Percentiles rank a stretch among this genome's conserved stretches.
Conservation (phyloP, 2,888 invertebrate species). For the Liodrosophila aerea region DNA sequence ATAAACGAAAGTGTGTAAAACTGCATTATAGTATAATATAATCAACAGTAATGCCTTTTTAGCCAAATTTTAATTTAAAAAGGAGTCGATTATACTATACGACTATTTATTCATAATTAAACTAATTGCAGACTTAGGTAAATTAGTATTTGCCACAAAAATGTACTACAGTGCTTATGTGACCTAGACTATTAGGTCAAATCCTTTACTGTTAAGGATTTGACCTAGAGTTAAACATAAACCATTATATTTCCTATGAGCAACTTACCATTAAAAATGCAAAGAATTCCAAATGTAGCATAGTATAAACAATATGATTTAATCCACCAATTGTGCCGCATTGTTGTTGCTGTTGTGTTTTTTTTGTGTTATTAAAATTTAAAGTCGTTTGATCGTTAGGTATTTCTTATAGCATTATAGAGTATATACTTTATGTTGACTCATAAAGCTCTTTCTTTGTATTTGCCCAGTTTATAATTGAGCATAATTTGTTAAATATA, state of each 20-base stretch:
- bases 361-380: slow-evolving; percentile 3
- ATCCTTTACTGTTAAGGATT: too few species aligned
- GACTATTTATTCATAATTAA: too few species aligned
- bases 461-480: slow-evolving; percentile 20
- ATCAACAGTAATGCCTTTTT: too few species aligned
- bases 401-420: slow-evolving; percentile 39
- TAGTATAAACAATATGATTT: slow-evolving; percentile 38
- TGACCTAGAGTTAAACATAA: not conserved
- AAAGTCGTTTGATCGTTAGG: not conserved
- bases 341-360: too few species aligned
- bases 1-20: too few species aligned
- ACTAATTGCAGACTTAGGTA: too few species aligned
- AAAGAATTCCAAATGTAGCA: slow-evolving; percentile 42
- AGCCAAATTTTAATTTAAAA: too few species aligned
- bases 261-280: slow-evolving; percentile 51
- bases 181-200: too few species aligned
- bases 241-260: not conserved
- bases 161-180: too few species aligned
- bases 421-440: not conserved
- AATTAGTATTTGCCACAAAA: too few species aligned
- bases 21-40: too few species aligned
- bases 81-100: too few species aligned
- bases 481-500: slow-evolving; percentile 36
- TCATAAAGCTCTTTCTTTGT: slow-evolving; percentile 32
- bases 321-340: slow-evolving; percentile 60